Evolutionary conservation across 2,888 invertebrate genomes (phyloP).

Genomic region (Linhomoeus sp.): DNA sequence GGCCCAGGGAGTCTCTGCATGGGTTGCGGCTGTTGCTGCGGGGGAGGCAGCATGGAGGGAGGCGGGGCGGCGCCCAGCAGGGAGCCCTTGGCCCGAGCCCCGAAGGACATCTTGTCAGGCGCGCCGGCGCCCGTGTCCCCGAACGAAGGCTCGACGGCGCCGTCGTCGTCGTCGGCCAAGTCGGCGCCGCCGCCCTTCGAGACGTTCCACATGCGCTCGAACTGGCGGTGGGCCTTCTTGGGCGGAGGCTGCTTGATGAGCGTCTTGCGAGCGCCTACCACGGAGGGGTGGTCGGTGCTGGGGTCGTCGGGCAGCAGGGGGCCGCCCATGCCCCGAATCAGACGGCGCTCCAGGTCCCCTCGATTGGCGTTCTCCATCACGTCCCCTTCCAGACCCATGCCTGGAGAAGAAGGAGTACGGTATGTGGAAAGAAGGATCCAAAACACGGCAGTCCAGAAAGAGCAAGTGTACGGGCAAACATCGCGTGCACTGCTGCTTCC

Average conservation of each 20-base stretch:
- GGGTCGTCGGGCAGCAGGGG: slow-evolving; percentile 6
- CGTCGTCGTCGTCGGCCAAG: too few species aligned
- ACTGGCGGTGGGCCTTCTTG: slow-evolving; percentile 23
- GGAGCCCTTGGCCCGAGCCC: too few species aligned
- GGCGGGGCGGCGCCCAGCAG: too few species aligned
- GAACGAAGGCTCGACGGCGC: too few species aligned
- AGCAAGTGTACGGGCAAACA: not conserved
- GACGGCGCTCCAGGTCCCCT: not conserved
- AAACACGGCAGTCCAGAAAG: not conserved
- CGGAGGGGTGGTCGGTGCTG: slow-evolving; percentile 1
- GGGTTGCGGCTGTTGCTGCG: too few species aligned
- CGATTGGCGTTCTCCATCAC: slow-evolving; percentile 35
- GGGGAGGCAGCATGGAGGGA: too few species aligned
- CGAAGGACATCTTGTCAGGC: too few species aligned
- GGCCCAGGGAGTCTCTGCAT: too few species aligned
- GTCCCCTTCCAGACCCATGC: slow-evolving; percentile 94
- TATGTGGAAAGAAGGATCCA: not conserved
- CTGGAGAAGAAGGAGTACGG: slow-evolving; percentile 38
- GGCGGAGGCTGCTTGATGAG: slow-evolving; percentile 25
- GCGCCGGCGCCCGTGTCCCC: too few species aligned
- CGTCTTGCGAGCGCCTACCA: slow-evolving; percentile 14
- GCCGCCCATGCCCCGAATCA: not conserved
- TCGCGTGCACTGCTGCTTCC: not conserved
- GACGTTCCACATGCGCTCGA: slow-evolving; percentile 24
- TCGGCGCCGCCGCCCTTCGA: not conserved